Base-by-base conservation (phyloP, 2,888 invertebrate species). In the Nycteola revayana region DNA sequence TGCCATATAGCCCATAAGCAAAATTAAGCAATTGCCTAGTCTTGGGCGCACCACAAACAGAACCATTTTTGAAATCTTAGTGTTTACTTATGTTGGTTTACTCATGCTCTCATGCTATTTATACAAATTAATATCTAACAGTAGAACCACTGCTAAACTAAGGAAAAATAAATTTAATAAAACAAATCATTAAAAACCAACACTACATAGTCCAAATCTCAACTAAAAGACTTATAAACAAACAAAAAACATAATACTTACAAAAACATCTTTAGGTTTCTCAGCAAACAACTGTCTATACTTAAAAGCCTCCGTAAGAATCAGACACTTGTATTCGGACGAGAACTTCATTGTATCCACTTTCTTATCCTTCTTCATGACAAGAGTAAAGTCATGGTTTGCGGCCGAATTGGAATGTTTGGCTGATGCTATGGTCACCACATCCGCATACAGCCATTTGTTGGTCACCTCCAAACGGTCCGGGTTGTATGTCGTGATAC, bases 401-500 rank as follows among this genome's bases (percentile, higher is more conserved):
- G 84, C 78, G 3, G 75, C 75, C 32, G 91, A 73, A 73, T 90
- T 92, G 65, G 80, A 72, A 67, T 90, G 80, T 66, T 91, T 90
- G 36, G 90, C 78, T 3, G 93, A 93, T 2, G 92, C 90, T 20
- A 95, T 90, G 17, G 91, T 92, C 46, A 94, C 91, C 39, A 97
- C 94, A 69, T 96, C 96, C 2, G 92, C 91, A 67, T 95, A 96
- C 30, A 93, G 88, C 96, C 96, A 97, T 82, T 96, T 95, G 87
- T 99, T 99, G 34, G 99, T 99, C 49, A 88, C 86, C 69, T 87
- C 87, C 64, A 88, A 46, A 7, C 85, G 73, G 39, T 88, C 88
- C 0, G 88, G 98, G 85, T 98, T 98, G 84, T 99, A 99, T 1
- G 99, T 99, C 27, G 98, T 97, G 60, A 99, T 95, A 18, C 98